Conservation (phyloP, 2,888 invertebrate species). For the Rosalia funebris region DNA sequence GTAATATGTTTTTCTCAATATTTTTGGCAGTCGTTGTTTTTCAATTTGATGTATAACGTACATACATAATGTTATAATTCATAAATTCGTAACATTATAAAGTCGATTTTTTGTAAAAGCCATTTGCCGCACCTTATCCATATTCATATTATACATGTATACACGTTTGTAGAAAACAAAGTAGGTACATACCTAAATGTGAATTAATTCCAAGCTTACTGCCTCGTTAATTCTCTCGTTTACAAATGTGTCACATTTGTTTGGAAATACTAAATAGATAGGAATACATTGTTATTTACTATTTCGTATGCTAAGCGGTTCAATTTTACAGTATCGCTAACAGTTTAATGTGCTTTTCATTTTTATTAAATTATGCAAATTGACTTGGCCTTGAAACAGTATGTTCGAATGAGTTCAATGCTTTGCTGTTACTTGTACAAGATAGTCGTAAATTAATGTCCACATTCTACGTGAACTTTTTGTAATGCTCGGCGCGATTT, state of each 20-base stretch:
- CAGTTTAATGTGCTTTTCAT: constrained; percentile 5
- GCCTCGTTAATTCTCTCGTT: too few relatives aligned
- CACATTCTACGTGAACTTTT: constrained; percentile 4
- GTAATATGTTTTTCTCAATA: too few relatives aligned
- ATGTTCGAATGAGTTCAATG: constrained; percentile 25
- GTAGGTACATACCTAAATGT: too few relatives aligned
- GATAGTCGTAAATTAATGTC: constrained; percentile 12
- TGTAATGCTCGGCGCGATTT: background rate
- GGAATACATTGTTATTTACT: background rate
- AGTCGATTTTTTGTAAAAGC: too few relatives aligned
- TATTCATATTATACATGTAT: too few relatives aligned
- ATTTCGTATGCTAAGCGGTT: background rate
- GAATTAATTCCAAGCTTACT: too few relatives aligned
- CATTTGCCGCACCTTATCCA: too few relatives aligned
- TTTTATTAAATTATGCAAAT: constrained; percentile 27
- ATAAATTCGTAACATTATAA: too few relatives aligned
- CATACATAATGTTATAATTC: too few relatives aligned
- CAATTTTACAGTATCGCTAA: background rate
- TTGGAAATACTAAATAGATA: background rate
- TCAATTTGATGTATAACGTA: too few relatives aligned
- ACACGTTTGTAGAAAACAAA: too few relatives aligned
- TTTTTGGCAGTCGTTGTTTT: too few relatives aligned
- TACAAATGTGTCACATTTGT: background rate
- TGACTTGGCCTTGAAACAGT: constrained; percentile 23
- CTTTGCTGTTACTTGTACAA: constrained; percentile 16